Evolutionary conservation across 2,113 vertebrate genomes (phyloP), one percentile per base, ranked within the genome.

Genomic region (Merops nubicus): DNA sequence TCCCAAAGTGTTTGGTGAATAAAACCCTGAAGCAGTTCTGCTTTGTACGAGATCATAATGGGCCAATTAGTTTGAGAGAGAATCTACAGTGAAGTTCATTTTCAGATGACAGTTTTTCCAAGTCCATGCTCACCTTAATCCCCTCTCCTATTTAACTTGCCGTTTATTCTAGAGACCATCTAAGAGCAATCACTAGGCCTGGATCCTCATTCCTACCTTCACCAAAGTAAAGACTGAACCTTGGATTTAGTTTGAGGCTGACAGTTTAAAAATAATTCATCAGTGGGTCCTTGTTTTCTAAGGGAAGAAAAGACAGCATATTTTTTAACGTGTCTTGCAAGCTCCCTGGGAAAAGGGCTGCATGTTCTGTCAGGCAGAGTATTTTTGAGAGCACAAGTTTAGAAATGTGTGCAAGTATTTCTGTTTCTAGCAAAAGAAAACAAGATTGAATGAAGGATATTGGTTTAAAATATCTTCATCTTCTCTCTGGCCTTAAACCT

Each of bases 241-340:
- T 75, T 78, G 89, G 65, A 68, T 82, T 94, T 78, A 72, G 75
- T 62, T 31, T 73, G 65, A 20, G 40, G 28, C 40, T 89, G 84
- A 64, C 65, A 72, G 70, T 68, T 87, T 84, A 72, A 95, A 87
- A 92, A 91, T 70, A 95, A 70, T 40, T 96, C n/a, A 42, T 92
- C 80, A 22, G 34, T 11, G 40, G 38, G 31, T 86, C 43, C 21
- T 38, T 79, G 13, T 91, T 93, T 95, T 67, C 51, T 63, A 31
- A 91, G 21, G 31, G 36, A 53, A 91, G 65, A 92, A 50, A 57
- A 89, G 28, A 45, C 42, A 34, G 33, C 31, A 17, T 19, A 36
- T 83, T 86, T 74, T 81, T 80, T 68, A 64, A 47, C 17, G 21
- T 11, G 12, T 56, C 51, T 80, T 80, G 21, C 65, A 74, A 34